Base-by-base conservation (phyloP, 35 echinoderm and acorn worm genomes). In the Holothuria glaberrima region DNA sequence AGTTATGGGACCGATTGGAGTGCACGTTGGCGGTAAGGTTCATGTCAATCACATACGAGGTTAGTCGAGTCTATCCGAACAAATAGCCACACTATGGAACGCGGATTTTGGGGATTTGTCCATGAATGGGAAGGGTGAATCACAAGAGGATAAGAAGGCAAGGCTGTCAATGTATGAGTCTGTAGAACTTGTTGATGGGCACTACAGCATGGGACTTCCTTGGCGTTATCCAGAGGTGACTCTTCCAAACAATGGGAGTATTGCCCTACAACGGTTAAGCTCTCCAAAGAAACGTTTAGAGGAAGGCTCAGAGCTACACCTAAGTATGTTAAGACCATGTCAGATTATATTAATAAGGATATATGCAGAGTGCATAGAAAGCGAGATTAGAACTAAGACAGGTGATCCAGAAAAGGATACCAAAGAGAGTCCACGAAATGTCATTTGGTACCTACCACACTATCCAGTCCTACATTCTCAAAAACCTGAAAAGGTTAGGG, bases 401-500 rank as follows among this genome's bases (percentile, higher is more conserved):
- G 31, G 14, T 57, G 58, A 31, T 2, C 54, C 24, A 12, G 9
- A 35, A 63, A 68, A 18, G 75, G 21, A 35, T 35, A 35, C 9
- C 71, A n/a, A 69, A 22, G n/a, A 54, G 6, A 48, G 58, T 59
- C 38, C 19, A 76, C 7, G 16, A 38, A 66, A 38, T 60, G 33
- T 2, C 3, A 54, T 94, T n/a, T 91, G 90, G 52, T 86, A 77
- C 45, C 80, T 91, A 25, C 92, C 92, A 16, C 88, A 94, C 48
- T 48, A 90, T 54, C 58, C 76, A 9, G 86, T 83, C 17, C 74
- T 74, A 50, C 59, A 94, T 90, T 77, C 59, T 0, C 34, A 85
- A 18, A 77, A 90, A 24, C 92, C 87, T 27, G 58, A 90, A 7
- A 90, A 93, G 34, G 29, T 68, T 16, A 48, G 90, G 19, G 90